A percentile compares a stretch with the other conserved stretches of the same genome.
phyloP scores from a whole-genome alignment of 2,113 vertebrate genomes.

The Python bivittatus region DNA sequence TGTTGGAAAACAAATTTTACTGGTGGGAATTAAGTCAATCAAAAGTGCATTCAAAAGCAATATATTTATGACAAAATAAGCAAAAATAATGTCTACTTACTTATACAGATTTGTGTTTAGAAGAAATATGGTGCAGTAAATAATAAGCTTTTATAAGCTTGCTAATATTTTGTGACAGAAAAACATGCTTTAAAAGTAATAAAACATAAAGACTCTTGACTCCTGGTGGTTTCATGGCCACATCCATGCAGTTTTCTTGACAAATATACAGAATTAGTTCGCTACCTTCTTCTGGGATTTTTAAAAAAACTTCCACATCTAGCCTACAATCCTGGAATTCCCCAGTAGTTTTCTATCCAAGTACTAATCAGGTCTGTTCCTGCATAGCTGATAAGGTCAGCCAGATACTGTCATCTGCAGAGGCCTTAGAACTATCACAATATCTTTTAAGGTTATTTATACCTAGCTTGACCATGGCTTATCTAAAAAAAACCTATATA shows the following conservation, averaged over 20 bases:
- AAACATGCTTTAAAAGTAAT: constrained; percentile 1
- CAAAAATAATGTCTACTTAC: constrained; percentile 18
- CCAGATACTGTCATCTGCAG: neutral
- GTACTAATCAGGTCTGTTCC: neutral
- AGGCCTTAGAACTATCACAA: too few relatives aligned
- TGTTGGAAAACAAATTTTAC: constrained; percentile 36
- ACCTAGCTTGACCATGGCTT: too few relatives aligned
- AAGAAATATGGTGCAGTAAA: constrained; percentile 5
- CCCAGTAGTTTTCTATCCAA: neutral
- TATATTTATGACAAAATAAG: constrained; percentile 50
- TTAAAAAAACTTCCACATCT: neutral
- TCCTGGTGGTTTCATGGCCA: neutral
- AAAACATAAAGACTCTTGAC: neutral
- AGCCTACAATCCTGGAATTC: neutral
- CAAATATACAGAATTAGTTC: neutral
- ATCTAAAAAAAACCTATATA: too few relatives aligned
- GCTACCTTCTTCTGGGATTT: neutral
- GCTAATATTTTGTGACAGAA: constrained; percentile 39
- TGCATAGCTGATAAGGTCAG: neutral
- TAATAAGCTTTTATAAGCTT: constrained; percentile 16
- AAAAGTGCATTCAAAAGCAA: constrained; percentile 44
- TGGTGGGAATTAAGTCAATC: constrained; percentile 42
- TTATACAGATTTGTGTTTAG: neutral
- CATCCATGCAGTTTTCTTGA: neutral
- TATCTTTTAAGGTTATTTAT: too few relatives aligned